Base-by-base conservation (phyloP, 2,113 vertebrate species). In the Melanotaenia duboulayi region DNA sequence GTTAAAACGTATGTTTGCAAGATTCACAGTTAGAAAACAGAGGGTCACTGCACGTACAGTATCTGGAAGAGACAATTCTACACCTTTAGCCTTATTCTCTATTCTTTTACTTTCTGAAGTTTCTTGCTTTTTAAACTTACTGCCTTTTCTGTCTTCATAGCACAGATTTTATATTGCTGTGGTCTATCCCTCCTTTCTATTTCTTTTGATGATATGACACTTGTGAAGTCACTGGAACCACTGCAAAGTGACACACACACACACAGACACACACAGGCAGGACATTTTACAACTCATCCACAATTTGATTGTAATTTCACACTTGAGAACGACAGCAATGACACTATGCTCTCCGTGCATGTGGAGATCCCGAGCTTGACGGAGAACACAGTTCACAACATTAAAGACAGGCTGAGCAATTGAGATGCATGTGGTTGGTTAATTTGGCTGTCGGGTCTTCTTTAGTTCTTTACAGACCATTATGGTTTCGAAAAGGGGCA, bases 291-390 rank as follows among this genome's bases (percentile, higher is more conserved):
- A 82, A 46, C 22, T 75, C 39, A 25, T 60, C 55, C 17, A 39
- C 72, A 68, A 68, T 76, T 59, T 78, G 39, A 82, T 74, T n/a
- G 60, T 75, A 75, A 86, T 84, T 80, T 80, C 66, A 82, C 77
- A 79, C 82, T 85, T 65, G 74, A 86, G 61, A 55, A 84, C 65
- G 37, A 57, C 48, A 73, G 60, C 39, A 0, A 50, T 59, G 60
- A 72, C 59, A 67, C 50, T 59, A 60, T 17, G 39, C 46, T 65
- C 65, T 71, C 55, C 32, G 13, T 66, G 65, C 68, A 55, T 42
- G 28, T 35, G 24, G 24, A 58, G 52, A 70, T 52, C 12, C 52
- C 1, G 9, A 14, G 52, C 59, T 83, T 75, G 60, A 48, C 40
- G 13, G n/a, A 52, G 25, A 37, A 51, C 69, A 52, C 56, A 66